Evolutionary conservation across 2,888 invertebrate species (phyloP).

Genomic region (Listrodromus nycthemerus): DNA sequence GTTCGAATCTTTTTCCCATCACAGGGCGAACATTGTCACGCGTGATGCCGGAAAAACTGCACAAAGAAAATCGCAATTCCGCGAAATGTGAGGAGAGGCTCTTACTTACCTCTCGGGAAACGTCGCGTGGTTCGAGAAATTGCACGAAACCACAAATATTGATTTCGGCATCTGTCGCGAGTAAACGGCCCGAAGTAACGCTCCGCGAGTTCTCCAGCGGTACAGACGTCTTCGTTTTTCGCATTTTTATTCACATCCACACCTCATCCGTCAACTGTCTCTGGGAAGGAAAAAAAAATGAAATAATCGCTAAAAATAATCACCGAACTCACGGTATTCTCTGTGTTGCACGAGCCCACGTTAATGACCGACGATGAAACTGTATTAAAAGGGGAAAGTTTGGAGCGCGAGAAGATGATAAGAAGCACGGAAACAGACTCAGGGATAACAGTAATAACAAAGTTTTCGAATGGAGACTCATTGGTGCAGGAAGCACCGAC

Average conservation of each 20-base stretch:
- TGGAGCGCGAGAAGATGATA: background rate
- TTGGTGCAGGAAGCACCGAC: conserved; percentile 27
- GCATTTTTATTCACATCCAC: conserved; percentile 50
- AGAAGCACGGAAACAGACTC: conserved; percentile 6
- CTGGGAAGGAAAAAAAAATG: background rate
- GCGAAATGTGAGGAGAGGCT: conserved; percentile 29
- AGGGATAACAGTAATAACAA: conserved; percentile 35
- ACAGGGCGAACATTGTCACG: background rate
- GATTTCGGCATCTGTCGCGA: conserved; percentile 44
- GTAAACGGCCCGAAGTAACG: conserved; percentile 29
- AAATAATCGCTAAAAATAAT: conserved; percentile 6
- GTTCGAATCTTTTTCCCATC: conserved; percentile 1
- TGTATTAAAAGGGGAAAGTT: background rate
- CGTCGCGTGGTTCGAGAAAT: conserved; percentile 60
- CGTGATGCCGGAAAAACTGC: conserved; percentile 19
- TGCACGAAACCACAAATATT: conserved; percentile 63
- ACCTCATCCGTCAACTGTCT: conserved; percentile 53
- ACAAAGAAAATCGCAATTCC: conserved; percentile 49
- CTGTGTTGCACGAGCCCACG: background rate
- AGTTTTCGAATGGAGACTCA: conserved; percentile 52
- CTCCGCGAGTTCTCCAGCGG: conserved; percentile 21
- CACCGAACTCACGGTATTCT: background rate
- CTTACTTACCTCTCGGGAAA: conserved; percentile 38
- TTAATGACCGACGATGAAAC: conserved; percentile 3
- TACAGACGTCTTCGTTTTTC: background rate